Conservation (phyloP, 2,797 vertebrate species). For the Nothura maculosa region DNA sequence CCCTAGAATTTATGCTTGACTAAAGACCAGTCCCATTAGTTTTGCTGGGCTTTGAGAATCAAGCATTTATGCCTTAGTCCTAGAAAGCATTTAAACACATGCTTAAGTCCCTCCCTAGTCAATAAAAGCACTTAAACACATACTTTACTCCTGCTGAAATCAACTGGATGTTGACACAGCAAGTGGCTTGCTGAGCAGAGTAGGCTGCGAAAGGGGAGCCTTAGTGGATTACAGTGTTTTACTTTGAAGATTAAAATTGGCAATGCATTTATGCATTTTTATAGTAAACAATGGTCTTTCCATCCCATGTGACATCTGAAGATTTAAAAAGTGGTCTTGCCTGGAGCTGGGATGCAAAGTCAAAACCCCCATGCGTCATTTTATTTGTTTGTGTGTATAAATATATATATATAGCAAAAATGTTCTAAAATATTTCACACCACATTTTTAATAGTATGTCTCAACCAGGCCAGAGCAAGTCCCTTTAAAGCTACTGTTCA, state of each 20-base stretch:
- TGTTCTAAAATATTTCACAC: background rate
- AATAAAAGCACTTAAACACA: slow-evolving; percentile 67
- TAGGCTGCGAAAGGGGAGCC: background rate
- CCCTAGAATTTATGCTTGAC: background rate
- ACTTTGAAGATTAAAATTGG: background rate
- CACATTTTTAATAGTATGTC: background rate
- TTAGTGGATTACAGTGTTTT: background rate
- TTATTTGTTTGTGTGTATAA: background rate
- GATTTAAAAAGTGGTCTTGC: background rate
- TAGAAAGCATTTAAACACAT: slow-evolving; percentile 60
- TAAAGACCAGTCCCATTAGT: slow-evolving; percentile 1
- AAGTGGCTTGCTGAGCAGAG: background rate
- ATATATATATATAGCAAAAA: background rate
- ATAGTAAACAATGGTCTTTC: background rate
- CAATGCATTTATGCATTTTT: background rate
- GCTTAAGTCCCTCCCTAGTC: slow-evolving; percentile 55
- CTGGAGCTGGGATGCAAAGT: background rate
- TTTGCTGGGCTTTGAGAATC: background rate
- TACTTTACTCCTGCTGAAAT: slow-evolving; percentile 41
- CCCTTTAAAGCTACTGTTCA: background rate
- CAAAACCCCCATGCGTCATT: background rate
- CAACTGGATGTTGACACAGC: slow-evolving; percentile 49
- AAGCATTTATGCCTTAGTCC: slow-evolving; percentile 25
- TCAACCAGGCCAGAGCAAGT: background rate
- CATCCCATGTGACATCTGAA: background rate